Percentiles rank a stretch among this genome's conserved stretches.
These are phyloP conservation scores for Myathropa florea DNA, from an alignment of 2,888 invertebrate genomes.

Conservation along the genomic window DNA sequence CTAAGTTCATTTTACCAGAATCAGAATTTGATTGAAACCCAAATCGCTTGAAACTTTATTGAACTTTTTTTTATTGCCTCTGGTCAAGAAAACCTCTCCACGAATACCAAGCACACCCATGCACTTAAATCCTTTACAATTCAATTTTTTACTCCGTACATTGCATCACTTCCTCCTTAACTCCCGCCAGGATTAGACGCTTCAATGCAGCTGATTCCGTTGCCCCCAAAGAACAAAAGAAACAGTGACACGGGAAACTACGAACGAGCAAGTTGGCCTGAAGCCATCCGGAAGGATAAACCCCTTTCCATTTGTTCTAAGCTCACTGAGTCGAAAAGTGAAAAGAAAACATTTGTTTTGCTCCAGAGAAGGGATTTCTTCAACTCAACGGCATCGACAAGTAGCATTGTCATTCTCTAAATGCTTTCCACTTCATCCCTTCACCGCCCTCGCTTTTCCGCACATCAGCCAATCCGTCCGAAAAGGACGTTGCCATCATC, in stretches of 20 bases:
- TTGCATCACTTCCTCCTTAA: background rate
- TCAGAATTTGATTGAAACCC: too few relatives aligned
- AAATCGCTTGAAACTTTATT: too few relatives aligned
- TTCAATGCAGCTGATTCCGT: background rate
- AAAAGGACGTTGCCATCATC: background rate
- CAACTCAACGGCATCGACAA: constrained; percentile 7
- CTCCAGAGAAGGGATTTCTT: background rate
- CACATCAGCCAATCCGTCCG: too few relatives aligned
- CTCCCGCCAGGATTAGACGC: background rate
- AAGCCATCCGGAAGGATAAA: constrained; percentile 37
- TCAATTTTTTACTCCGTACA: background rate
- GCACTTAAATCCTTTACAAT: background rate
- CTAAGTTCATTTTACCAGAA: too few relatives aligned
- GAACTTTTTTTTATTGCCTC: too few relatives aligned
- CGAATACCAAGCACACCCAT: too few relatives aligned
- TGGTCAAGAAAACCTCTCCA: too few relatives aligned
- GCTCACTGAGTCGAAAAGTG: constrained; percentile 36
- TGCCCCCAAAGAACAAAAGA: background rate
- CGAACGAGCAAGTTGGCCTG: constrained; percentile 7
- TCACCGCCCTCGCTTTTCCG: too few relatives aligned
- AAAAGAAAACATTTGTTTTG: constrained; percentile 41
- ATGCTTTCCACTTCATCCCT: background rate
- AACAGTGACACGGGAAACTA: background rate
- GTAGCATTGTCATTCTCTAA: background rate
- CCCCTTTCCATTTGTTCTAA: constrained; percentile 34